phyloP scores from a whole-genome alignment of 1,140 invertebrate genomes.

The Bombus confusus region DNA sequence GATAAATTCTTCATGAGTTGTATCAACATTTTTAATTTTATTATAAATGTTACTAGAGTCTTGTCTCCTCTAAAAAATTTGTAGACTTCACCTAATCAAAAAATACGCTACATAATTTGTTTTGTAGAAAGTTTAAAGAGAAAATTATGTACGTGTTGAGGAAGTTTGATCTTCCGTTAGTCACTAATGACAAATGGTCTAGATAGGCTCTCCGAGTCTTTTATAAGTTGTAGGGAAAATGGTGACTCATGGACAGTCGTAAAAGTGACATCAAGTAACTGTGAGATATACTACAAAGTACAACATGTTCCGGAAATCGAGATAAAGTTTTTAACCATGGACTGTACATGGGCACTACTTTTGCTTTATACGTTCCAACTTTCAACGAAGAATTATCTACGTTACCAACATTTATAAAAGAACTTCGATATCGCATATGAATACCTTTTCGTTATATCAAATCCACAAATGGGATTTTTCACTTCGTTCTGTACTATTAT shows the following conservation, averaged over 20 bases:
- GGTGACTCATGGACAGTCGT: not conserved
- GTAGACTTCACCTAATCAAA: not conserved
- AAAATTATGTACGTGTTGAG: not conserved
- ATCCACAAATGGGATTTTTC: not conserved
- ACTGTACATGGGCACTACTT: not conserved
- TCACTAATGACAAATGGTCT: not conserved
- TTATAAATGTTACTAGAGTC: too few species aligned
- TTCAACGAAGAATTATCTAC: not conserved
- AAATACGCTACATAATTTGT: not conserved
- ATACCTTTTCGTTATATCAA: not conserved
- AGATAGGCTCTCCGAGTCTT: not conserved
- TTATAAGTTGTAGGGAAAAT: not conserved
- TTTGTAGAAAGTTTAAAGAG: too few species aligned
- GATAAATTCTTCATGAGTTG: not conserved
- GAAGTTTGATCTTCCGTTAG: not conserved
- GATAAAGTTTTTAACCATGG: not conserved
- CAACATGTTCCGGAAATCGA: not conserved
- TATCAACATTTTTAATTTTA: too few species aligned
- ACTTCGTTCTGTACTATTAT: too few species aligned
- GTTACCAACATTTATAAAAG: not conserved
- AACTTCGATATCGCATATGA: not conserved
- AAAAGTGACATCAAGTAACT: not conserved
- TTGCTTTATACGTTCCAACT: not conserved
- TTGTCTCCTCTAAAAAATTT: too few species aligned
- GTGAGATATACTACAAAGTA: not conserved